A percentile compares a stretch with the other conserved stretches of the same genome.
Evolutionary conservation across 23 tunicate genomes (phyloP).

Genomic region (Phallusia fumigata): DNA sequence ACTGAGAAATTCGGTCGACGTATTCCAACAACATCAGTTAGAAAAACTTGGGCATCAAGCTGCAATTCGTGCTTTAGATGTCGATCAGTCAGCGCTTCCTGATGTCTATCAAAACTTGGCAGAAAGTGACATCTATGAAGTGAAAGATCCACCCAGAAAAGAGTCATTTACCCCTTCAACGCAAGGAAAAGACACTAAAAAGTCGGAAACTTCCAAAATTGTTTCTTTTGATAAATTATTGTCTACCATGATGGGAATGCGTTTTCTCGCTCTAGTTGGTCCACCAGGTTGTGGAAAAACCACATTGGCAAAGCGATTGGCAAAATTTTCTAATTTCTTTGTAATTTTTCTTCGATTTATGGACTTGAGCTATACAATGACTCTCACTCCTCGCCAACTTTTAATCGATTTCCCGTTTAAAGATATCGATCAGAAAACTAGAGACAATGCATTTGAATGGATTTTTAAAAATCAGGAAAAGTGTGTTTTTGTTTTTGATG

Average conservation of each 20-base stretch:
- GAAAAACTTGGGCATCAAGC: not conserved
- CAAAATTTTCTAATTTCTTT: not conserved
- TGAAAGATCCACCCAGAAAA: not conserved
- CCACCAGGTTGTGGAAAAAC: conserved; percentile 45
- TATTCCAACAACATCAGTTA: not conserved
- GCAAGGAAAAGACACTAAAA: not conserved
- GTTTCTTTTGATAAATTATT: not conserved
- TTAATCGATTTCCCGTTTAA: conserved; percentile 12
- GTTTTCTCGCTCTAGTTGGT: conserved; percentile 24
- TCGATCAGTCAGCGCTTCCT: conserved; percentile 1
- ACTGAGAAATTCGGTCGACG: not conserved
- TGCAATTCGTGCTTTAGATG: not conserved
- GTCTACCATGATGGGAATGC: not conserved
- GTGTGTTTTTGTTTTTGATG: conserved; percentile 31
- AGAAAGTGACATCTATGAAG: conserved; percentile 14
- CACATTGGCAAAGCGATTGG: conserved; percentile 27
- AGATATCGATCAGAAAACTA: not conserved
- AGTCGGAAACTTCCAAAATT: not conserved
- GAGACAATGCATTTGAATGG: conserved; percentile 23
- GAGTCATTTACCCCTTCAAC: not conserved
- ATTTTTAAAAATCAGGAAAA: conserved; percentile 20
- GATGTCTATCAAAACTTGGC: conserved; percentile 15
- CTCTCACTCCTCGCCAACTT: conserved; percentile 15
- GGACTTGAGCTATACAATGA: not conserved
- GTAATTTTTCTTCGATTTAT: conserved; percentile 6